A percentile compares a stretch with the other conserved stretches of the same genome.
Evolutionary conservation across 2,797 vertebrate genomes (phyloP).

Genomic region (Acanthornis magna): DNA sequence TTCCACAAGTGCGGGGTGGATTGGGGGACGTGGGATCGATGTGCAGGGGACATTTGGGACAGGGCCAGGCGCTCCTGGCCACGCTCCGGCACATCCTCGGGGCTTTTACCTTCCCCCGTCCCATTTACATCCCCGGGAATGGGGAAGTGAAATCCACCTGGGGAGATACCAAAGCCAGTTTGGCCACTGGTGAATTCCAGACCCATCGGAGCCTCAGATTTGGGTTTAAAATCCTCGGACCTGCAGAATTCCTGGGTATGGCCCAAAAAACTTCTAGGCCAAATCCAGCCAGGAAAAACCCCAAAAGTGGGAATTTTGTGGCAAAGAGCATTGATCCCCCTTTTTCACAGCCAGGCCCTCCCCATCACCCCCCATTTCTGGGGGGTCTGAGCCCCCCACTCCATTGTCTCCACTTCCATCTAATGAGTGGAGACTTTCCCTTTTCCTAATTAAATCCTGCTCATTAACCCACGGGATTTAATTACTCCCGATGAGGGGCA

Average conservation of each 20-base stretch:
- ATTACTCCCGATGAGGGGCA: constrained; percentile 9
- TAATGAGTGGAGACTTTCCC: background rate
- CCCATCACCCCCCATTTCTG: background rate
- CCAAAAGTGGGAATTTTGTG: rapidly evolving
- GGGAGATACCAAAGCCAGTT: rapidly evolving
- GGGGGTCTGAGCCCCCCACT: background rate
- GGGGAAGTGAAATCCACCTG: background rate
- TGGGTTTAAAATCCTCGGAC: background rate
- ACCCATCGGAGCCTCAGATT: background rate
- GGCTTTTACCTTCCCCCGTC: background rate
- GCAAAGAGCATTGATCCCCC: rapidly evolving
- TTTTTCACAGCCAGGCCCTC: background rate
- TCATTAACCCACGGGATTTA: background rate
- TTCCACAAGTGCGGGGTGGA: rapidly evolving
- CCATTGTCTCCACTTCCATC: rapidly evolving
- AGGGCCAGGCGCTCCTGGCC: rapidly evolving
- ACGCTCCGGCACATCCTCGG: rapidly evolving
- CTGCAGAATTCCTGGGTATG: background rate
- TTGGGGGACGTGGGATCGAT: rapidly evolving
- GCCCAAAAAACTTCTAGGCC: background rate
- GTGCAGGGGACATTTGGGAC: background rate
- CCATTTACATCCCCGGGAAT: background rate
- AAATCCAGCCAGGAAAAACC: rapidly evolving
- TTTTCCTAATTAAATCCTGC: background rate
- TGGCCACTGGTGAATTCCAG: background rate